Conservation (phyloP, 2,888 invertebrate species). For the Pachymerium ferrugineum region DNA sequence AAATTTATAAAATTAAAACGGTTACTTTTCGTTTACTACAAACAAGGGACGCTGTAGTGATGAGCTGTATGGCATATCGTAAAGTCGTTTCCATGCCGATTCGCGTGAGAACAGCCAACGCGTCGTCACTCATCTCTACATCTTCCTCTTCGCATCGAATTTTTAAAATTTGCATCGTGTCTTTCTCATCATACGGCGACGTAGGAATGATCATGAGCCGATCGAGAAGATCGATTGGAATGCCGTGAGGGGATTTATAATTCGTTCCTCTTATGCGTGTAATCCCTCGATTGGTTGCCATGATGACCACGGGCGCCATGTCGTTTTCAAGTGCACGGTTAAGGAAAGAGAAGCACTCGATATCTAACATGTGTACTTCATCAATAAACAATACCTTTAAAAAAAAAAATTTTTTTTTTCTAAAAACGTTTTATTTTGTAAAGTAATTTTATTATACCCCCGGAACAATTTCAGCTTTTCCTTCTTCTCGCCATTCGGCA, state of each 20-base stretch:
- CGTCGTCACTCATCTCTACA: constrained; percentile 87
- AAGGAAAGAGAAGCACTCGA: constrained; percentile 96
- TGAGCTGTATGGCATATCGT: constrained; percentile 94
- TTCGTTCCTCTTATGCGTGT: constrained; percentile 92
- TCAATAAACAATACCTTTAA: constrained; percentile 77
- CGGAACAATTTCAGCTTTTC: constrained; percentile 97
- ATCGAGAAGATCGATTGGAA: constrained; percentile 93
- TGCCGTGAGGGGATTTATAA: constrained; percentile 92
- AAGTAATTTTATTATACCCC: constrained; percentile 62
- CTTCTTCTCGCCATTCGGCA: constrained; percentile 98
- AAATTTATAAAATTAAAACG: neutral
- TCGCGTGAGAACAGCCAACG: constrained; percentile 80
- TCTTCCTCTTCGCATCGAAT: constrained; percentile 97
- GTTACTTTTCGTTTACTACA: constrained; percentile 79
- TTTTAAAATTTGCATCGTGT: constrained; percentile 84
- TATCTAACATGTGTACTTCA: constrained; percentile 98
- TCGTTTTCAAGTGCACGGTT: constrained; percentile 96
- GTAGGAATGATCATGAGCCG: constrained; percentile 92
- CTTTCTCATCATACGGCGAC: constrained; percentile 76
- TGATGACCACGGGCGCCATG: constrained; percentile 94
- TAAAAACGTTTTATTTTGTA: constrained; percentile 34
- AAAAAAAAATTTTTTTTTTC: neutral
- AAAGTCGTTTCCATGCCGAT: constrained; percentile 90
- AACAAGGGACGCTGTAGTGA: constrained; percentile 93
- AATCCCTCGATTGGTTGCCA: constrained; percentile 96